Evolutionary conservation across 2,888 invertebrate species (phyloP), one percentile per base, ranked within the genome.

Genomic region (Eretmocerus hayati): DNA sequence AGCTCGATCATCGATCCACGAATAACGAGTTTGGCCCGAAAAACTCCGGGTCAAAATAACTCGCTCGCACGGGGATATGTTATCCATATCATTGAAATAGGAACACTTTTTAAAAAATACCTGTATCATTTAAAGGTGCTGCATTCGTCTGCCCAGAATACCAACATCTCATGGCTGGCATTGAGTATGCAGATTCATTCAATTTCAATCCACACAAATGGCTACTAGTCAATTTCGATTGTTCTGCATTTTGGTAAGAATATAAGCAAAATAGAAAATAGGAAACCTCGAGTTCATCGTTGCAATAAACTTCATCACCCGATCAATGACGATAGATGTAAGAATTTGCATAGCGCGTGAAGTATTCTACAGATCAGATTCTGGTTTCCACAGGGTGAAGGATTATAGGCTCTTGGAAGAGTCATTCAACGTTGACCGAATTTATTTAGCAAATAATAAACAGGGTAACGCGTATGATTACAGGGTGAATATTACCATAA

Each of bases 121-220:
- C n/a, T n/a, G n/a, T n/a, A n/a, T n/a, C n/a, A n/a, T n/a, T n/a
- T n/a, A n/a, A 42, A 73, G 89, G 96, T 1, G 82, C 87, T 8
- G 91, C 92, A 1, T 85, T 96, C 61, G 81, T 90, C 46, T 90
- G 96, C 63, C 93, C 94, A 0, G 97, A 97, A 73, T 91, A 85
- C 69, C 81, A 89, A 45, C 76, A 86, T 58, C 72, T 89, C 11
- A 83, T 90, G 75, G 76, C 79, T 48, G 90, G 90, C 1, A 69
- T 90, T 5, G 81, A 96, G 69, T 80, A 81, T 48, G 89, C 84
- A 0, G 88, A 93, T 66, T 95, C 95, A 0, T 85, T 95, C 61
- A 92, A 92, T 69, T 84, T 94, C 54, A 99, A 99, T 71, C 84
- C 91, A 0, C 95, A 96, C 72, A 97, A 99, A 74, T 95, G 94